A percentile compares a stretch with the other conserved stretches of the same genome.
phyloP scores from a whole-genome alignment of 2,888 invertebrate genomes.

The Euphydryas editha region DNA sequence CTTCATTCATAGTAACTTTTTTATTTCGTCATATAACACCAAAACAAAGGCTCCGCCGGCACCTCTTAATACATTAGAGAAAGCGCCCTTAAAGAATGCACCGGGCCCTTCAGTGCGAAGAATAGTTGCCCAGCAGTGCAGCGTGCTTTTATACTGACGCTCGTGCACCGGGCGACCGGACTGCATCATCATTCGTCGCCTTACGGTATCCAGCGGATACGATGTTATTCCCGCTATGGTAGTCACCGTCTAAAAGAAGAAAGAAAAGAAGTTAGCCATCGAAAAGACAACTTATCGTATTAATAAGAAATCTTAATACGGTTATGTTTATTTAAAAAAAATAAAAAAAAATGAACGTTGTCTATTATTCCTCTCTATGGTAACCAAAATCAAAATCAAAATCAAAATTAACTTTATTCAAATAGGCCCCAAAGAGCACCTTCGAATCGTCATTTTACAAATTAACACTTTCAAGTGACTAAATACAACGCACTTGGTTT shows the following conservation, averaged over 20 bases:
- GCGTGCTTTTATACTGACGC: slow-evolving; percentile 93
- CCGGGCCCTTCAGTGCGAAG: slow-evolving; percentile 89
- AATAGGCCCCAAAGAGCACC: too few species aligned
- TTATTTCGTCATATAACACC: slow-evolving; percentile 94
- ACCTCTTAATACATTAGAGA: slow-evolving; percentile 96
- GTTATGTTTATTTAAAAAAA: too few species aligned
- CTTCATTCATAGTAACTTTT: slow-evolving; percentile 82
- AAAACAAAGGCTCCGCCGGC: slow-evolving; percentile 96
- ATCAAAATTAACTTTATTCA: too few species aligned
- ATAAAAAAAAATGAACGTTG: too few species aligned
- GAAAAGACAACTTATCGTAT: too few species aligned
- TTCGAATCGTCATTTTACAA: too few species aligned
- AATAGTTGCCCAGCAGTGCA: slow-evolving; percentile 94
- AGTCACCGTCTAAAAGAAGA: slow-evolving; percentile 77
- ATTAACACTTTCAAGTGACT: too few species aligned
- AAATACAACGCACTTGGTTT: too few species aligned
- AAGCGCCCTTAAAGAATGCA: slow-evolving; percentile 98
- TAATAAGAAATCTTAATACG: too few species aligned
- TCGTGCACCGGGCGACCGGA: slow-evolving; percentile 91
- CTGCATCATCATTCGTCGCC: slow-evolving; percentile 99
- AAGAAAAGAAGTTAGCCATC: background rate
- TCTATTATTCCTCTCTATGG: too few species aligned
- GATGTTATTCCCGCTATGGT: slow-evolving; percentile 95
- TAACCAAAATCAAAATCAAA: too few species aligned
- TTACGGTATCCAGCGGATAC: slow-evolving; percentile 97